Base-by-base conservation (phyloP, 2,888 invertebrate genomes). In the Acrocera orbiculus region DNA sequence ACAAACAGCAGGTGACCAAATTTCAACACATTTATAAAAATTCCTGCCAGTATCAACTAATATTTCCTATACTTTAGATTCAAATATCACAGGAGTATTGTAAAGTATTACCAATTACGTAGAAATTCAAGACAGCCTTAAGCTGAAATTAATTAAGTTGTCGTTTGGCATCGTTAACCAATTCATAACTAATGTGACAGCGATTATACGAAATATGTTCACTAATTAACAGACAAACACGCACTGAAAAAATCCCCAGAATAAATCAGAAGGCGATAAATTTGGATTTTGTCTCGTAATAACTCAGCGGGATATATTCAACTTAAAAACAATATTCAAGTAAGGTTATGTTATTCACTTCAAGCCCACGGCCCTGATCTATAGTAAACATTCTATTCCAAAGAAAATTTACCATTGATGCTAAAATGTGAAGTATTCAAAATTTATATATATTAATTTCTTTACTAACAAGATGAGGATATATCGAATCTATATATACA, bases 201-300 rank as follows among this genome's bases (percentile, higher is more conserved):
- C 54, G 55, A 56, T 56, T 56, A 56, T 55, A 52, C 54, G 56
- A 56, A 54, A 56, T 55, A 55, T 56, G 56, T 56, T 56, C 54
- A 50, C 56, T 56, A 56, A 56, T 56, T 56, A 56, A 56, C 56
- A 54, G 50, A 50, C 53, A 53, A 53, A 54, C 37, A 16, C 8
- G 14, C 24, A 28, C 17, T n/a, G 24, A 24, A 31, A 11, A 24
- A 8, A 10, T 9, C 49, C 50, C 52, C 51, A 52, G 52, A 54
- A 54, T 56, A 56, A 56, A 56, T 56, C 56, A 54, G 54, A 53
- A 53, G 54, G 54, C 55, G 56, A 56, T 56, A 56, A 56, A 56
- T 56, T 56, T 56, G 55, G 53, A 56, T 56, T 56, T 56, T 56
- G 55, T 56, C 56, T 55, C 56, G 56, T 56, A 56, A 56, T 56